Evolutionary conservation across 2,113 vertebrate genomes (phyloP), one percentile per base, ranked within the genome.

Genomic region (Setophaga kirtlandii): DNA sequence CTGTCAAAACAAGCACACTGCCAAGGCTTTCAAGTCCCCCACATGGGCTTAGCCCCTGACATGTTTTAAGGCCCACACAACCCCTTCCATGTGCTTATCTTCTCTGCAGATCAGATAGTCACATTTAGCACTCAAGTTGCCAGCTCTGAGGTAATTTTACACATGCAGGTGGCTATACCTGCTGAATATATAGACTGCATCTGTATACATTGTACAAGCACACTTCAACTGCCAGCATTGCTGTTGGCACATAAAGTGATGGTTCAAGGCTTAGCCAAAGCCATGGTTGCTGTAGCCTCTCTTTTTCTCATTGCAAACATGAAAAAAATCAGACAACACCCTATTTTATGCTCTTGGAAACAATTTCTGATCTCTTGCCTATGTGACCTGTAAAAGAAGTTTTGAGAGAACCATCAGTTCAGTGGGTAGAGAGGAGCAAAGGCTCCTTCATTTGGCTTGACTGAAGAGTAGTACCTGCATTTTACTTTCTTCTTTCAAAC

Each of bases 21-120:
- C 65, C 93, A 87, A 69, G 50, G 75, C 71, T 91, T 87, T 75
- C 30, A 83, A 74, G 70, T 76, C 15, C 50, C 46, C 12, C 21
- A 37, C 2, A 2, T 12, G 35, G 0, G 0, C 69, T 92, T 50
- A 62, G 55, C 21, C 33, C n/a, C 41, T 7, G 4, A 74, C 46
- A 50, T 5, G 5, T 73, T 82, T 74, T 41, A 91, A 49, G 31
- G 24, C 46, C 50, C 52, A 73, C 75, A 79, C 27, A 77, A 41
- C 39, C 62, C 24, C 33, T 83, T 35, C 47, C 44, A 50, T 2
- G 20, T 63, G 27, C 52, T 91, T 80, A 30, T 62, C 82, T 95
- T 92, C 73, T 41, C 59, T 62, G 59, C 25, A 47, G 35, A 85
- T 68, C 44, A 67, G 31, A 20, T 10, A 75, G 47, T 24, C 55